phyloP scores from a whole-genome alignment of 1,140 invertebrate species.

The Rhysida immarginata region DNA sequence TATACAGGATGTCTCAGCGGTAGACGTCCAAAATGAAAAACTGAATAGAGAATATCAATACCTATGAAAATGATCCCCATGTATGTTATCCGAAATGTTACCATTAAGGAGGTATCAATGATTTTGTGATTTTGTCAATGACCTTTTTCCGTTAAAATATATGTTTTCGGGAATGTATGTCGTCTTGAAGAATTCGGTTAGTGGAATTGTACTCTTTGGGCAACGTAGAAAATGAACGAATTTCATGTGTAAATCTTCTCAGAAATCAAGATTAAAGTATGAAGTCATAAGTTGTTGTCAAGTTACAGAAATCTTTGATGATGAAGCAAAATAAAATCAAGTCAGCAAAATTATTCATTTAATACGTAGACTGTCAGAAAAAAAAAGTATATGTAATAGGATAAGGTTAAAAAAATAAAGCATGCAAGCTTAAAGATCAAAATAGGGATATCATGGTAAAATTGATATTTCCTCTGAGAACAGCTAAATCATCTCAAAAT shows the following conservation, averaged over 20 bases:
- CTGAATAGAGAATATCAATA: background rate
- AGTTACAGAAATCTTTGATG: background rate
- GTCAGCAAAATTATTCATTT: background rate
- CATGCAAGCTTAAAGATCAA: background rate
- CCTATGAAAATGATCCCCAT: background rate
- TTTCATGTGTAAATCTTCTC: background rate
- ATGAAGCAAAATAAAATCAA: background rate
- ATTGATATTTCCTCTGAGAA: background rate
- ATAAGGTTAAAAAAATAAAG: background rate
- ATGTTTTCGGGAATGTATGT: no score
- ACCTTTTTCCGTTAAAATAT: background rate
- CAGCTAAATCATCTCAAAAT: background rate
- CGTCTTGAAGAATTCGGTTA: no score
- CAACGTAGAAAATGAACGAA: background rate
- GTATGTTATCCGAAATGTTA: background rate
- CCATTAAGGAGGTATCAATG: background rate
- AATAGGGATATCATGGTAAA: background rate
- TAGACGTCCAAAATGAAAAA: no score
- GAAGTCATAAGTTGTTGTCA: background rate
- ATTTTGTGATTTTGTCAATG: background rate
- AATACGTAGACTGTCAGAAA: background rate
- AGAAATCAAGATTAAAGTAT: background rate
- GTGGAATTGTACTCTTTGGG: background rate
- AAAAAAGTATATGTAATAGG: background rate
- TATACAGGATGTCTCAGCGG: background rate